phyloP scores from a whole-genome alignment of 2,113 vertebrate species.

The Syngnathus floridae region DNA sequence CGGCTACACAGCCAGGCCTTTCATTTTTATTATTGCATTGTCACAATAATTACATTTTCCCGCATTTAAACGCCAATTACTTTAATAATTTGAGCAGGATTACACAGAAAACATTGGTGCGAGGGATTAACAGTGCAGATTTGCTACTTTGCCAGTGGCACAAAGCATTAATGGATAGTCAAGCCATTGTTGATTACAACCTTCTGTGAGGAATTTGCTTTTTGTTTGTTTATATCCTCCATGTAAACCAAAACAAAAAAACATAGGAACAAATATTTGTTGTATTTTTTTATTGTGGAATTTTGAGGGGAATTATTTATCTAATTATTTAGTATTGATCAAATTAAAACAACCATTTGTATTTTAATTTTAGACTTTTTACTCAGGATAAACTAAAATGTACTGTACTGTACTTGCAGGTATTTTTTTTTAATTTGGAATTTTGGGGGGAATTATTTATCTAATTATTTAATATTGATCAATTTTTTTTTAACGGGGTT shows the following conservation, averaged over 20 bases:
- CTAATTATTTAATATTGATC: too few species aligned
- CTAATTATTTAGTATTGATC: too few species aligned
- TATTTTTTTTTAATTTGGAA: too few species aligned
- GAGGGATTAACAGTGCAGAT: conserved; percentile 4
- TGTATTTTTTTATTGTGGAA: background rate
- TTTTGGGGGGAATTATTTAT: too few species aligned
- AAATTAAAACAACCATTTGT: too few species aligned
- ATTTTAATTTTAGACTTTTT: too few species aligned
- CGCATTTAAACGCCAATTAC: conserved; percentile 1
- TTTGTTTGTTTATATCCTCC: background rate
- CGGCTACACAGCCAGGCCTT: background rate
- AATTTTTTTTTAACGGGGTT: too few species aligned
- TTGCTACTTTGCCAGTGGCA: background rate
- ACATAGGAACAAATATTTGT: background rate
- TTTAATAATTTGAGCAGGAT: conserved; percentile 5
- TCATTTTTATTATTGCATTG: background rate
- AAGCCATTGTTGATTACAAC: background rate
- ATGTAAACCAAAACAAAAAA: background rate
- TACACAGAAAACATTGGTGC: background rate
- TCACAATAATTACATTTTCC: background rate
- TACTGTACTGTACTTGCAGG: too few species aligned
- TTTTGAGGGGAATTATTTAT: too few species aligned
- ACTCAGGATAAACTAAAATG: too few species aligned
- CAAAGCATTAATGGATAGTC: background rate
- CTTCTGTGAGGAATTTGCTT: background rate